phyloP scores from a whole-genome alignment of 2,797 vertebrate genomes.

The Pangasius mekongensis region DNA sequence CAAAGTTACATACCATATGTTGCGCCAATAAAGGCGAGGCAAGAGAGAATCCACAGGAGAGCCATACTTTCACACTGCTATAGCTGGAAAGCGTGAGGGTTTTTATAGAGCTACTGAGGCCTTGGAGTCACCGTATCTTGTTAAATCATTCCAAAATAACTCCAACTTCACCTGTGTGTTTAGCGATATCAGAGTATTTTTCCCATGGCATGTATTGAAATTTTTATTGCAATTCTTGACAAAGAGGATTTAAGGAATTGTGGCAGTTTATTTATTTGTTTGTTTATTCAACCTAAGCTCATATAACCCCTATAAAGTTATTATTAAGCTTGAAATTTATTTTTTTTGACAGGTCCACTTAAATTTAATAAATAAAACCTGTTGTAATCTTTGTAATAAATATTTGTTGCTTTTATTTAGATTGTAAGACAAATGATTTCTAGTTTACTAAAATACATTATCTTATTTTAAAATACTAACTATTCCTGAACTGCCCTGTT shows the following conservation, averaged over 20 bases:
- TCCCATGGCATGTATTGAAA: conserved; percentile 11
- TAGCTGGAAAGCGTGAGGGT: background rate
- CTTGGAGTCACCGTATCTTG: conserved; percentile 35
- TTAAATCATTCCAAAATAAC: conserved; percentile 3
- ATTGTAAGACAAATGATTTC: background rate
- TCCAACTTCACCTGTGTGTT: conserved; percentile 27
- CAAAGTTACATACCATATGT: conserved; percentile 29
- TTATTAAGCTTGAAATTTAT: background rate
- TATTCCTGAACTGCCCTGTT: background rate
- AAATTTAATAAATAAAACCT: background rate
- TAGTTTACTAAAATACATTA: background rate
- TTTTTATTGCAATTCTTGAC: background rate
- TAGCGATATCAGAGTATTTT: conserved; percentile 18
- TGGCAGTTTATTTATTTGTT: background rate
- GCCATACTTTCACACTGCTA: conserved; percentile 27
- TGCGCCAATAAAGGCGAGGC: conserved; percentile 44
- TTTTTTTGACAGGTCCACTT: background rate
- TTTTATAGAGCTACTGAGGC: conserved; percentile 30
- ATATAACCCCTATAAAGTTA: background rate
- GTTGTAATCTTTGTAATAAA: background rate
- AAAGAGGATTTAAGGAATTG: background rate
- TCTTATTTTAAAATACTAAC: background rate
- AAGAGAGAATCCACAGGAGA: conserved; percentile 40
- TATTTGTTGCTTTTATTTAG: background rate
- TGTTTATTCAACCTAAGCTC: background rate